Base-by-base conservation (phyloP, 2,113 vertebrate species). In the Reinhardtius hippoglossoides region DNA sequence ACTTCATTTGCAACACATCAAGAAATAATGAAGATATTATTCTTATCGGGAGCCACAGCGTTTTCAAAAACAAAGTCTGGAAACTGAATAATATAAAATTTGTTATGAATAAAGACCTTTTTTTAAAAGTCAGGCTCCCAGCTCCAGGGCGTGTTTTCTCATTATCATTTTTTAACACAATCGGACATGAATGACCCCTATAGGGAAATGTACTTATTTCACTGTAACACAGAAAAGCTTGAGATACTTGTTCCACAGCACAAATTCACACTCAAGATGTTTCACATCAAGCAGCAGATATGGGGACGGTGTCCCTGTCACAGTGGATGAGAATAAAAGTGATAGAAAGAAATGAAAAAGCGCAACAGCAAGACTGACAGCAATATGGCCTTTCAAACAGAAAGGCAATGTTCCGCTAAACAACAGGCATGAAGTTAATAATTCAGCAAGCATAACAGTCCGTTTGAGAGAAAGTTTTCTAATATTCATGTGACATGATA, bases 401-500 rank as follows among this genome's bases (percentile, higher is more conserved):
- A 80, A 81, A 23, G 73, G 74, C 74, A 64, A 44, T 31, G 35
- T 90, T 78, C 56, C 35, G 12, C 77, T 62, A 71, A 87, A 89
- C 87, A 91, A 91, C 85, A 82, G 79, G 74, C 52, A 68, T 24
- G 52, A 26, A 27, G 60, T 93, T 81, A 91, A 93, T 91, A 88
- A 92, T 94, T 92, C 67, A 94, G 72, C 0, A 0, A 44, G 81
- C 72, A 63, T 72, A 90, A 92, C 74, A 88, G 86, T 89, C 87
- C 21, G 37, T 91, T 87, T 89, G 86, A 89, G 81, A 89, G 77
- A 68, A 58, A 81, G n/a, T 69, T 81, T 80, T 93, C 81, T 86
- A 91, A 91, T 92, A 92, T 93, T 91, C 74, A 92, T 92, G 90
- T 79, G 87, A 92, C 87, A 88, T 89, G 89, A 91, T 92, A 82